phyloP scores from a whole-genome alignment of 2,888 invertebrate species.

The Leptothorax acervorum region DNA sequence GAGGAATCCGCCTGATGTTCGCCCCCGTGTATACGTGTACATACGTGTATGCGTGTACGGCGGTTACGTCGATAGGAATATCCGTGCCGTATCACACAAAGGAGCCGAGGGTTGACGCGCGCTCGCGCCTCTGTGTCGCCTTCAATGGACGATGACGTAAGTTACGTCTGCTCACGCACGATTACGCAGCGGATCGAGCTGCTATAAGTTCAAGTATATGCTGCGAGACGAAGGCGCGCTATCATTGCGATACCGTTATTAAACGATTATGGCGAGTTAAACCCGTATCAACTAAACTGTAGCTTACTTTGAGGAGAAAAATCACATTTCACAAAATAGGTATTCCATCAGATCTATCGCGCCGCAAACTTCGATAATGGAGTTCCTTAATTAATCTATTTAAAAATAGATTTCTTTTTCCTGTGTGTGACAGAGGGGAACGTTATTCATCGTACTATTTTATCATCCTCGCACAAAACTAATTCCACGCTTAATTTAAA shows the following conservation, averaged over 20 bases:
- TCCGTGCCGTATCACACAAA: constrained; percentile 33
- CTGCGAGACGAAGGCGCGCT: neutral
- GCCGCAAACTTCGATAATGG: neutral
- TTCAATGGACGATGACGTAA: constrained; percentile 56
- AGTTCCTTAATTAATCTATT: neutral
- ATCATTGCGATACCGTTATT: neutral
- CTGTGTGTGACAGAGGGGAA: too few species aligned
- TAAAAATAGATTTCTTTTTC: neutral
- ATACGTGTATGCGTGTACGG: neutral
- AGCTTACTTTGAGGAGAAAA: neutral
- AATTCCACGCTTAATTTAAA: neutral
- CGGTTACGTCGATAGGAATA: constrained; percentile 51
- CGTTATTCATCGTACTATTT: neutral
- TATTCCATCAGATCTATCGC: neutral
- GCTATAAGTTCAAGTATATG: constrained; percentile 39
- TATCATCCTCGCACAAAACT: neutral
- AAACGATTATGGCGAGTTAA: neutral
- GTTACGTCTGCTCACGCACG: constrained; percentile 53
- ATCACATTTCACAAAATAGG: neutral
- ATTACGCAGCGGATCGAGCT: constrained; percentile 43
- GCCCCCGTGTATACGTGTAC: neutral
- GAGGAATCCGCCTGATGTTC: constrained; percentile 24
- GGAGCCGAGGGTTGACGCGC: constrained; percentile 43
- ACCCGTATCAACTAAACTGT: neutral
- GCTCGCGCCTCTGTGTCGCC: constrained; percentile 38